Evolutionary conservation across 1,140 invertebrate species (phyloP).

Genomic region (Eumeta japonica): DNA sequence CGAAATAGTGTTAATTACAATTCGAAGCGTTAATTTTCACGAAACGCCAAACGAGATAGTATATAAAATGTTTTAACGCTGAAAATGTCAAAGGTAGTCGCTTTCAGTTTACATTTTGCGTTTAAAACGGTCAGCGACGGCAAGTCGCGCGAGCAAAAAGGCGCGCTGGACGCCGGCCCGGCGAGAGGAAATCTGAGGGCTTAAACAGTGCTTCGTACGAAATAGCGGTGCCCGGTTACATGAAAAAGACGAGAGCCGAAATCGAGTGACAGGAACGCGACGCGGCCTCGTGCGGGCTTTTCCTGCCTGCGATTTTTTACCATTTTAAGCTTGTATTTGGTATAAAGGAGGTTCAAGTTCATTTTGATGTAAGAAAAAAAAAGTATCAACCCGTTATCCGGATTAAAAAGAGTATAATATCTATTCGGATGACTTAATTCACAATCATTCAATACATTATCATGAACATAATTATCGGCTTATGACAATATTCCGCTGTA

Average conservation of each 20-base stretch:
- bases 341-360: background rate
- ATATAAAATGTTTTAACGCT: slow-evolving; percentile 50
- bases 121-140: slow-evolving; percentile 51
- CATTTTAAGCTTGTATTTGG: slow-evolving; percentile 1
- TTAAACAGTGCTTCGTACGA: slow-evolving; percentile 55
- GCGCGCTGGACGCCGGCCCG: slow-evolving; percentile 32
- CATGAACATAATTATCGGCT: no score
- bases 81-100: slow-evolving; percentile 53
- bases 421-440: no score
- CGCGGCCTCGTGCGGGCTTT: slow-evolving; percentile 37
- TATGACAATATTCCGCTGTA: no score
- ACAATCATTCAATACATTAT: no score
- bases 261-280: slow-evolving; percentile 52
- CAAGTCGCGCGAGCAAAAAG: slow-evolving; percentile 46
- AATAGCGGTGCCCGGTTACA: slow-evolving; percentile 52
- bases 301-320: slow-evolving; percentile 29
- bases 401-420: no score
- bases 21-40: no score
- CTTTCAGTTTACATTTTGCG: slow-evolving; percentile 56
- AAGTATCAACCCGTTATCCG: no score
- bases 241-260: slow-evolving; percentile 55
- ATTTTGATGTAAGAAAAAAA: slow-evolving; percentile 4
- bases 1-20: no score
- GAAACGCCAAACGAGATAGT: slow-evolving; percentile 33
- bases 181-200: slow-evolving; percentile 52